phyloP scores from a whole-genome alignment of 2,113 vertebrate species.

The Salvelinus namaycush region DNA sequence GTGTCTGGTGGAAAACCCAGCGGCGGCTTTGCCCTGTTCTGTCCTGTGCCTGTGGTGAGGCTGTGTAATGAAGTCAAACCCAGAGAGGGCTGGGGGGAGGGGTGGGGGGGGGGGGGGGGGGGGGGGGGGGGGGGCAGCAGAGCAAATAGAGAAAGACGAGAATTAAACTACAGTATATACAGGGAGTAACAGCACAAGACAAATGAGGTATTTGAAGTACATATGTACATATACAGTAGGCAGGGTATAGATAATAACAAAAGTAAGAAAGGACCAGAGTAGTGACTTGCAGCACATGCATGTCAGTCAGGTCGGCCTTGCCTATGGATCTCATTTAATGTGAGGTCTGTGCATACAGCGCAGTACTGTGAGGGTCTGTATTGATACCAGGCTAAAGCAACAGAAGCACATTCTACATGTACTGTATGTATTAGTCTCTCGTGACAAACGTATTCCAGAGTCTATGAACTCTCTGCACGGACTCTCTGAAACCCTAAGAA shows the following conservation, averaged over 20 bases:
- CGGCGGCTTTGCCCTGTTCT: neutral
- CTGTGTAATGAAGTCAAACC: too few relatives aligned
- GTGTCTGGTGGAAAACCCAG: neutral
- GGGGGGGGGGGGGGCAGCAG: neutral
- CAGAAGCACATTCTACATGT: too few relatives aligned
- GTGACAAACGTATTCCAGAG: too few relatives aligned
- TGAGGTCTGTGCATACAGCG: neutral
- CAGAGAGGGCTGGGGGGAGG: neutral
- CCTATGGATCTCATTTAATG: constrained; percentile 2
- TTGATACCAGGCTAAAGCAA: too few relatives aligned
- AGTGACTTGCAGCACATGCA: constrained; percentile 9
- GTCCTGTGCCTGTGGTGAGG: too few relatives aligned
- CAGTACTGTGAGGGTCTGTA: neutral
- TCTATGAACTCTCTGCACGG: neutral
- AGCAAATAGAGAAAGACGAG: constrained; percentile 1
- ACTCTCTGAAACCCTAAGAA: neutral
- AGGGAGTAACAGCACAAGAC: too few relatives aligned
- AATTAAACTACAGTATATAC: too few relatives aligned
- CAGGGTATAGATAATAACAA: too few relatives aligned
- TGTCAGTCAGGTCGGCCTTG: neutral
- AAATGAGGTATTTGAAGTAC: too few relatives aligned
- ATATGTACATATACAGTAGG: too few relatives aligned
- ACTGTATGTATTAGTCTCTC: too few relatives aligned
- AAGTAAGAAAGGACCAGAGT: too few relatives aligned
- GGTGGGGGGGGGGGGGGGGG: neutral